A percentile compares a stretch with the other conserved stretches of the same genome.
Conservation (phyloP, 1,140 invertebrate species). For the Apis laboriosa region DNA sequence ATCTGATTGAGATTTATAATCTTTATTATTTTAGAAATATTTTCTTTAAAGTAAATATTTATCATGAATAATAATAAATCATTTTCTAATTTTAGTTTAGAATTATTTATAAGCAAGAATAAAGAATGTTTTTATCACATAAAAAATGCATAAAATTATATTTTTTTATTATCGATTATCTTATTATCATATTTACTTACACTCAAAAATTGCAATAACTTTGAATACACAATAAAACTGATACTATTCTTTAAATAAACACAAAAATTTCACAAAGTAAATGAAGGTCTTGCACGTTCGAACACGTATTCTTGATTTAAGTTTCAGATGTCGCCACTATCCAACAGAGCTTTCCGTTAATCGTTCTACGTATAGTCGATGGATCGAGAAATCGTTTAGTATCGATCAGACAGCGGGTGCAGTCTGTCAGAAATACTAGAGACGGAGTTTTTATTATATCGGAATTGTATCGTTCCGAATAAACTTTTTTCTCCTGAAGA, state of each 20-base stretch:
- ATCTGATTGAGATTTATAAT: neutral
- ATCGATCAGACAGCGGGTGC: conserved; percentile 46
- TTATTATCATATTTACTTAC: too few relatives aligned
- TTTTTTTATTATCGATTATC: neutral
- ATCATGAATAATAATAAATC: neutral
- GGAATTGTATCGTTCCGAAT: neutral
- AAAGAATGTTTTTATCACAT: neutral
- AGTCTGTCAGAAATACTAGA: conserved; percentile 32
- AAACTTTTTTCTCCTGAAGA: neutral
- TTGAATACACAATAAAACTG: neutral
- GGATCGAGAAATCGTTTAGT: conserved; percentile 58
- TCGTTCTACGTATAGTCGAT: conserved; percentile 24
- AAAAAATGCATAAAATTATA: neutral
- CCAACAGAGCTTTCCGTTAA: neutral
- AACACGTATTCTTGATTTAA: neutral
- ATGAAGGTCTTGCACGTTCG: neutral
- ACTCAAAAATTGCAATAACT: neutral
- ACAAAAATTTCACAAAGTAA: too few relatives aligned
- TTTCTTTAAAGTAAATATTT: neutral
- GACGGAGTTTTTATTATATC: conserved; percentile 18
- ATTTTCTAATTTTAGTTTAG: too few relatives aligned
- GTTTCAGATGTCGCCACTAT: conserved; percentile 6
- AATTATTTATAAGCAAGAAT: neutral
- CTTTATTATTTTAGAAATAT: neutral
- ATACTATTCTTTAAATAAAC: neutral